Conservation (phyloP, 2,113 vertebrate species). For the Parotia lawesii region DNA sequence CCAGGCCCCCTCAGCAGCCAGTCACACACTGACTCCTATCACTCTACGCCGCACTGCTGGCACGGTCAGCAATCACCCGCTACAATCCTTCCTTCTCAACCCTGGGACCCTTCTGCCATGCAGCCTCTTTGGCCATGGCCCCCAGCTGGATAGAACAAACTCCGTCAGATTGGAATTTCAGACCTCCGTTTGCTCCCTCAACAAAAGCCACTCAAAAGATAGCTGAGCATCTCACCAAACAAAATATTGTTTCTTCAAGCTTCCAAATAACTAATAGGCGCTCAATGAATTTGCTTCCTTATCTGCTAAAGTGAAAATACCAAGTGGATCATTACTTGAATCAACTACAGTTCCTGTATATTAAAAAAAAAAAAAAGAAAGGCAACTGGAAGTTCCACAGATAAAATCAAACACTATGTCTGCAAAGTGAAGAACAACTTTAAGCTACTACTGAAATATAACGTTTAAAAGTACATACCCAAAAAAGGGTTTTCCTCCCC, state of each 20-base stretch:
- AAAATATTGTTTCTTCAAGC: not conserved
- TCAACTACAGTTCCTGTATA: not conserved
- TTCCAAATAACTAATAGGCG: not conserved
- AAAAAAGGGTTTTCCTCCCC: not conserved
- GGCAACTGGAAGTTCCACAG: not conserved
- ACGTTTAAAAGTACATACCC: not conserved
- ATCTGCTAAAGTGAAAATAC: not conserved
- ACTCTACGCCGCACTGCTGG: not conserved
- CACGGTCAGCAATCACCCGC: rapidly evolving
- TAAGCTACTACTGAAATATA: not conserved
- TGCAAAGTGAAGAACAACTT: not conserved
- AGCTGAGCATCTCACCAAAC: not conserved
- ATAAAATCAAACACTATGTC: not conserved
- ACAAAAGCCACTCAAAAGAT: not conserved
- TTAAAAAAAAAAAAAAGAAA: not conserved
- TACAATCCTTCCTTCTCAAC: not conserved
- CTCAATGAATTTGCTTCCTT: not conserved
- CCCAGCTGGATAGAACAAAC: rapidly evolving
- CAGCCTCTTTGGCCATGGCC: rapidly evolving
- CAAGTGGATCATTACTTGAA: rapidly evolving
- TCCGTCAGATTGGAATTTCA: not conserved
- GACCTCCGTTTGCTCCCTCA: not conserved
- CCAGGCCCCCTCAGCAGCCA: not conserved
- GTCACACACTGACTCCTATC: not conserved
- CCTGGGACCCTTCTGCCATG: not conserved